Conservation (phyloP, 1,140 invertebrate species). For the Trichonephila clavata region DNA sequence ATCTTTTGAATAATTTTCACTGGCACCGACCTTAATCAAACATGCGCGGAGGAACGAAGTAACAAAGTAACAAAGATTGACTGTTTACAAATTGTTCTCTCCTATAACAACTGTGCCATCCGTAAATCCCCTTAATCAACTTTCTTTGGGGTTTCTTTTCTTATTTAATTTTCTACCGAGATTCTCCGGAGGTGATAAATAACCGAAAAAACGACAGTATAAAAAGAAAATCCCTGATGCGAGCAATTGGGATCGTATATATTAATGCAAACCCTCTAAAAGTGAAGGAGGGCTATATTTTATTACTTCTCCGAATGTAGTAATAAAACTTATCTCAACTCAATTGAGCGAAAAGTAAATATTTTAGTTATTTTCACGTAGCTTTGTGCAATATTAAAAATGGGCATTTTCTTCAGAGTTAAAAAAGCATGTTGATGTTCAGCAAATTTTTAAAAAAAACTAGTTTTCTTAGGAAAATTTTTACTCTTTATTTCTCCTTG, state of each 20-base stretch:
- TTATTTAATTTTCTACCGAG: conserved; percentile 50
- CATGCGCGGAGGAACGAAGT: not conserved
- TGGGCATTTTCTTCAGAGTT: not conserved
- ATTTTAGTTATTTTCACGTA: conserved; percentile 11
- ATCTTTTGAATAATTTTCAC: conserved; percentile 17
- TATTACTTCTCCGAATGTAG: not conserved
- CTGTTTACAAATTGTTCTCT: conserved; percentile 38
- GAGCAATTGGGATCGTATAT: conserved; percentile 31
- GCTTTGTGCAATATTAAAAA: not conserved
- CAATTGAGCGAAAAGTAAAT: not conserved
- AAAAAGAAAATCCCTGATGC: not conserved
- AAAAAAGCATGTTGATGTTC: not conserved
- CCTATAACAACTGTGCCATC: conserved; percentile 9
- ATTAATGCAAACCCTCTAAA: not conserved
- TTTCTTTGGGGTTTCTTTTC: conserved; percentile 42
- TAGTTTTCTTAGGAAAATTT: too few relatives aligned
- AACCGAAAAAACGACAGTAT: not conserved
- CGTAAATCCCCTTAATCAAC: conserved; percentile 48
- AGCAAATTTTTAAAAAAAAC: not conserved
- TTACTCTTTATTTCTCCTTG: too few relatives aligned
- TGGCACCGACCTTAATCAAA: conserved; percentile 18
- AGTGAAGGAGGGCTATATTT: not conserved
- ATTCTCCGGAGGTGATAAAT: conserved; percentile 27
- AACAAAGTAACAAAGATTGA: conserved; percentile 39
- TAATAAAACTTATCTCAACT: not conserved